Evolutionary conservation across 2,113 vertebrate genomes (phyloP).

Genomic region (Mellivora capensis): DNA sequence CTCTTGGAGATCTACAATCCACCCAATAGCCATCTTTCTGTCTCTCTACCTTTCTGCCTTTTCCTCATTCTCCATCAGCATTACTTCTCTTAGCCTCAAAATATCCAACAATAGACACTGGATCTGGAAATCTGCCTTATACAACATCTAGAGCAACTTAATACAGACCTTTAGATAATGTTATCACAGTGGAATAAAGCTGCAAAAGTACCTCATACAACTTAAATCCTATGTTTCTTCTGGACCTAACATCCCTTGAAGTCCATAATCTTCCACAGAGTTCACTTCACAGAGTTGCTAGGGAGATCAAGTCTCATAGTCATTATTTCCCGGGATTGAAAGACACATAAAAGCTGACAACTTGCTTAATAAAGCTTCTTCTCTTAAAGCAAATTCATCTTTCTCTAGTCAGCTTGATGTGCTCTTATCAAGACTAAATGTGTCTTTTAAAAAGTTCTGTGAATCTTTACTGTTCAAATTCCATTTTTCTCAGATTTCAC

Average conservation of each 20-base stretch:
- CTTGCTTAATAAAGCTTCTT: background rate
- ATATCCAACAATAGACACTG: background rate
- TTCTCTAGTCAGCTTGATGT: background rate
- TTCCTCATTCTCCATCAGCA: background rate
- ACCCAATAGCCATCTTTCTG: background rate
- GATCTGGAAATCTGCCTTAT: background rate
- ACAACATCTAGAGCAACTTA: background rate
- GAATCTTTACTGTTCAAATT: slow-evolving; percentile 19
- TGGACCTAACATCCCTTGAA: background rate
- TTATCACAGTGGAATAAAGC: background rate
- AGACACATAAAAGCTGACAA: background rate
- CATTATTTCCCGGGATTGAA: background rate
- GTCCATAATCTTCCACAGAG: background rate
- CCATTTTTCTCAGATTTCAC: background rate
- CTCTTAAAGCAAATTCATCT: background rate
- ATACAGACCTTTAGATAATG: background rate
- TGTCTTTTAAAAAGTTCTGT: background rate
- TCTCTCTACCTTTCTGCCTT: background rate
- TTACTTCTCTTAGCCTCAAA: background rate
- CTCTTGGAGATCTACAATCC: background rate
- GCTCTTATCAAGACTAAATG: background rate
- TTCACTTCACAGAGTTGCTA: background rate
- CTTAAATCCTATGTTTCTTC: background rate
- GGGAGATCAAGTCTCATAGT: background rate
- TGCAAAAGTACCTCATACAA: background rate